A percentile compares a stretch with the other conserved stretches of the same genome.
These are phyloP conservation scores for Pheosia gnoma DNA, from an alignment of 2,888 invertebrate species.

Conservation along the genomic window DNA sequence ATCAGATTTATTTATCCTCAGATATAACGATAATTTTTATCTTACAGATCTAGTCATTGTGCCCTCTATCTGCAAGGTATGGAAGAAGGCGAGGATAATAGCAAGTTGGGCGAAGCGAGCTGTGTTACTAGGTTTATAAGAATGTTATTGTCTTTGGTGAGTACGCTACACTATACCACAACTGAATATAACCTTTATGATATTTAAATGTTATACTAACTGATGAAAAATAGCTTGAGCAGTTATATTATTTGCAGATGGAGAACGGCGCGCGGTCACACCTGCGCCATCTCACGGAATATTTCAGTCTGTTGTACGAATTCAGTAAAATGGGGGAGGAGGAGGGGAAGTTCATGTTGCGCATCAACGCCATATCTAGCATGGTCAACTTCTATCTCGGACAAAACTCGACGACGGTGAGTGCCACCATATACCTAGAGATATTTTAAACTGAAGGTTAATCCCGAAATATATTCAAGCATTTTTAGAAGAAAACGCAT, in stretches of 20 bases:
- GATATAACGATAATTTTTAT: constrained; percentile 8
- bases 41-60: constrained; percentile 85
- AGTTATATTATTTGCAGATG: constrained; percentile 77
- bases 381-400: constrained; percentile 97
- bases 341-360: constrained; percentile 93
- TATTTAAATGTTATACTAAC: not conserved
- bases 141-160: constrained; percentile 92
- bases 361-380: constrained; percentile 93
- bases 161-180: constrained; percentile 47
- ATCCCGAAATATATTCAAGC: too few relatives aligned
- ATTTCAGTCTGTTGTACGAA: constrained; percentile 95
- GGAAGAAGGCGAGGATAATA: constrained; percentile 81
- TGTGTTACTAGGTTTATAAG: constrained; percentile 97
- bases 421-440: constrained; percentile 14
- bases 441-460: too few relatives aligned
- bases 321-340: constrained; percentile 98
- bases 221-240: not conserved
- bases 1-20: too few relatives aligned
- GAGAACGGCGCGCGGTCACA: constrained; percentile 95
- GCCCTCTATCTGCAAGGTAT: constrained; percentile 85
- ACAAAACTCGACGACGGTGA: constrained; percentile 81
- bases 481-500: too few relatives aligned
- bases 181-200: not conserved
- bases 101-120: constrained; percentile 89
- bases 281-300: constrained; percentile 94